These are phyloP conservation scores for Bovichtus variegatus DNA, from an alignment of 2,797 vertebrate species.

Conservation along the genomic window DNA sequence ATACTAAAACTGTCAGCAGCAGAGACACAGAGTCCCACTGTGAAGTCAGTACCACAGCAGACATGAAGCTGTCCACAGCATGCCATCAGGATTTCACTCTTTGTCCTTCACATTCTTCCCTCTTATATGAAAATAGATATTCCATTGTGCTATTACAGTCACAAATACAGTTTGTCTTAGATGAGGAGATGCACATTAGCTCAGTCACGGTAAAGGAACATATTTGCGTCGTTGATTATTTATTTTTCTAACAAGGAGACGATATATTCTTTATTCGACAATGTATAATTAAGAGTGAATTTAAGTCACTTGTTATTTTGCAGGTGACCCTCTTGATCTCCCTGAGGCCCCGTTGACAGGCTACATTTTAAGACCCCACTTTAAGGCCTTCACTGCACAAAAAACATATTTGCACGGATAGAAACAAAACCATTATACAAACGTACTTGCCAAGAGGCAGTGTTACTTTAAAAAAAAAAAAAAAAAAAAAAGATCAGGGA, in stretches of 20 bases:
- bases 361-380: conserved; percentile 1
- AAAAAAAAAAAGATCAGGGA: neutral
- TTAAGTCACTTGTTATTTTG: neutral
- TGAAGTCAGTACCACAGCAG: conserved; percentile 80
- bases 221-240: neutral
- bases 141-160: conserved; percentile 25
- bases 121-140: conserved; percentile 40
- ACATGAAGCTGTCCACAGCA: conserved; percentile 80
- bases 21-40: conserved; percentile 72
- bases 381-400: conserved; percentile 2
- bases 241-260: neutral
- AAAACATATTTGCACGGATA: conserved; percentile 26
- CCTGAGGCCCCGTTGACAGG: neutral
- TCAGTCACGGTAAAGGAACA: neutral
- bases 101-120: conserved; percentile 69
- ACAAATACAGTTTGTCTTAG: conserved; percentile 16
- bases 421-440: conserved; percentile 2
- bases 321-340: conserved; percentile 21
- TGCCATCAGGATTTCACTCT: conserved; percentile 72
- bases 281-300: neutral
- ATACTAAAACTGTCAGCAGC: conserved; percentile 68
- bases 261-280: neutral
- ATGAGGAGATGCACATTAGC: neutral
- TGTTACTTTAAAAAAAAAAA: conserved; percentile 4
- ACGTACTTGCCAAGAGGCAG: conserved; percentile 1